Conservation (phyloP, 2,113 vertebrate genomes). For the Zosterops lateralis region DNA sequence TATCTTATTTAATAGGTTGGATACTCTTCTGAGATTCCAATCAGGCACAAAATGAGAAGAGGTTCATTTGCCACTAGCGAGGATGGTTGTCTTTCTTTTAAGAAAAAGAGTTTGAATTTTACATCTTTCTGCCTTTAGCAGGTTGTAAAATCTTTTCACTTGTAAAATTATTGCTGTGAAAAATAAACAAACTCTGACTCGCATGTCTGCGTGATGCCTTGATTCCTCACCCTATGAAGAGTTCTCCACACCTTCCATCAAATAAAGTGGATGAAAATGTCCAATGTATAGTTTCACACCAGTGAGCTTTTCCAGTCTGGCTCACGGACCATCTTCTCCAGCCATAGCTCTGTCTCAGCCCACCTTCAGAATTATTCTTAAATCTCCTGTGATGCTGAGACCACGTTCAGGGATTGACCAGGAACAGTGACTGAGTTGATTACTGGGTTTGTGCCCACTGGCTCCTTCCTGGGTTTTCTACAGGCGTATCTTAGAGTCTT, state of each 20-base stretch:
- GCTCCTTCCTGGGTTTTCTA: neutral
- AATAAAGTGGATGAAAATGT: neutral
- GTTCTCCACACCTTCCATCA: neutral
- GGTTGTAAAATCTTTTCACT: neutral
- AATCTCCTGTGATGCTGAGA: neutral
- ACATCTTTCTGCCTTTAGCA: neutral
- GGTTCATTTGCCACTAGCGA: neutral
- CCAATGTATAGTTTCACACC: neutral
- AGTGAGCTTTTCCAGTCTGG: neutral
- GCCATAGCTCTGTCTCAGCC: neutral
- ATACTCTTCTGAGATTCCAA: constrained; percentile 5
- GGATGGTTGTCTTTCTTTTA: neutral
- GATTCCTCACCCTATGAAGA: neutral
- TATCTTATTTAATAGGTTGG: constrained; percentile 44
- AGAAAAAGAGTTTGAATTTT: neutral
- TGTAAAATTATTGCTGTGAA: neutral
- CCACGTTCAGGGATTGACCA: neutral
- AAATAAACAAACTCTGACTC: neutral
- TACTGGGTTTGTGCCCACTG: neutral
- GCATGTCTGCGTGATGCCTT: accelerated
- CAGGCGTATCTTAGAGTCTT: neutral
- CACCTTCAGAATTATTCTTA: neutral
- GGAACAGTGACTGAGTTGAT: neutral
- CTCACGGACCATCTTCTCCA: neutral
- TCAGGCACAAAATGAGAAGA: neutral